phyloP scores from a whole-genome alignment of 2,797 vertebrate species.

The Lagorchestes hirsutus region DNA sequence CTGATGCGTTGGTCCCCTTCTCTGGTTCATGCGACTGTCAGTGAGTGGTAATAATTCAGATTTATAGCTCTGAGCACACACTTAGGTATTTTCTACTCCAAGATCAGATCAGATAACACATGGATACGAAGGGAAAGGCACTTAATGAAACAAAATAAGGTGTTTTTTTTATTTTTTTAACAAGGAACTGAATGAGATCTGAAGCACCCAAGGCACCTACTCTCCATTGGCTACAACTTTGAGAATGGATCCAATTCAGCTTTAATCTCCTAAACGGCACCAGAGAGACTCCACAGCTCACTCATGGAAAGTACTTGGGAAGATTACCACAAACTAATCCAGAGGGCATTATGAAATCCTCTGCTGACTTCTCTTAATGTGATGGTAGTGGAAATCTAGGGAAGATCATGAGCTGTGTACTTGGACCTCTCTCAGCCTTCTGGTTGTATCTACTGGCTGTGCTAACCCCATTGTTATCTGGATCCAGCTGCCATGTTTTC shows the following conservation, averaged over 20 bases:
- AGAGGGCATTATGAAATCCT: background rate
- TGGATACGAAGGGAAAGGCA: background rate
- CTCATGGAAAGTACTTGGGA: background rate
- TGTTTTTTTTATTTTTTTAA: background rate
- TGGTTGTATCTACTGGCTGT: background rate
- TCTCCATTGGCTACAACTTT: background rate
- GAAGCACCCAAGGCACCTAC: background rate
- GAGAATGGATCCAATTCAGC: background rate
- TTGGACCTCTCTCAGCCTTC: background rate
- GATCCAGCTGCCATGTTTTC: background rate
- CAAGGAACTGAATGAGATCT: background rate
- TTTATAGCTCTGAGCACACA: background rate
- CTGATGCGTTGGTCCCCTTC: no score
- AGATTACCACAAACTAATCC: background rate
- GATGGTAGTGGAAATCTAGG: background rate
- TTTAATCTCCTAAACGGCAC: background rate
- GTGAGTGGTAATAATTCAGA: background rate
- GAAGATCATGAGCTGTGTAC: background rate
- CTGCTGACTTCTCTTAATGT: background rate
- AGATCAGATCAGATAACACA: background rate
- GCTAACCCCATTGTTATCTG: background rate
- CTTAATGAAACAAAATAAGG: background rate
- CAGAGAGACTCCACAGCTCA: background rate
- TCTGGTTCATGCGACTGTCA: no score
- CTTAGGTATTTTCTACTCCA: background rate